Percentiles rank a stretch among this genome's conserved stretches.
Evolutionary conservation across 2,113 vertebrate genomes (phyloP).

Genomic region (Silurus asotus): DNA sequence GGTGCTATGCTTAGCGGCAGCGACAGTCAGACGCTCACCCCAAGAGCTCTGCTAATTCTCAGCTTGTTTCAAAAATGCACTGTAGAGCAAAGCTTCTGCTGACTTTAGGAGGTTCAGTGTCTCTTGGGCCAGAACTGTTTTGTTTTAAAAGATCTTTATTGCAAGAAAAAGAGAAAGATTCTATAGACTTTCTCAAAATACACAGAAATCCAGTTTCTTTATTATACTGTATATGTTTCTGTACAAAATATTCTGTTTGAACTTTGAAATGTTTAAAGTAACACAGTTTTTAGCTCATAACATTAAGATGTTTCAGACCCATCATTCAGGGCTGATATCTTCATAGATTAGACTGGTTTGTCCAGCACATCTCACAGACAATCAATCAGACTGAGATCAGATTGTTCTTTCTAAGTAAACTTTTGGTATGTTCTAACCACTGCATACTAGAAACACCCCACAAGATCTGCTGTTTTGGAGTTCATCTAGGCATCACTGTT

Average conservation of each 20-base stretch:
- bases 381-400: no score
- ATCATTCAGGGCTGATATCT: no score
- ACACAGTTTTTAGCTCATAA: neutral
- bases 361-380: no score
- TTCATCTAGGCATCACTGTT: no score
- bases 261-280: neutral
- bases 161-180: neutral
- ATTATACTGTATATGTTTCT: neutral
- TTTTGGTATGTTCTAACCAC: no score
- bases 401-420: no score
- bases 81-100: slow-evolving; percentile 12
- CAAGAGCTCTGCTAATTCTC: slow-evolving; percentile 39
- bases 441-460: no score
- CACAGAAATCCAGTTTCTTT: no score
- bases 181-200: neutral
- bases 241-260: neutral
- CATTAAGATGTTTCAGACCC: no score
- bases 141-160: neutral
- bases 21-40: slow-evolving; percentile 34
- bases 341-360: no score
- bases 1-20: slow-evolving; percentile 54
- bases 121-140: neutral
- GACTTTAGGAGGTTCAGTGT: slow-evolving; percentile 12
- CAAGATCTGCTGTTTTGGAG: no score
- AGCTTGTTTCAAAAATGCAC: slow-evolving; percentile 35